Evolutionary conservation across 1,140 invertebrate genomes (phyloP).

Genomic region (Cepaea nemoralis): DNA sequence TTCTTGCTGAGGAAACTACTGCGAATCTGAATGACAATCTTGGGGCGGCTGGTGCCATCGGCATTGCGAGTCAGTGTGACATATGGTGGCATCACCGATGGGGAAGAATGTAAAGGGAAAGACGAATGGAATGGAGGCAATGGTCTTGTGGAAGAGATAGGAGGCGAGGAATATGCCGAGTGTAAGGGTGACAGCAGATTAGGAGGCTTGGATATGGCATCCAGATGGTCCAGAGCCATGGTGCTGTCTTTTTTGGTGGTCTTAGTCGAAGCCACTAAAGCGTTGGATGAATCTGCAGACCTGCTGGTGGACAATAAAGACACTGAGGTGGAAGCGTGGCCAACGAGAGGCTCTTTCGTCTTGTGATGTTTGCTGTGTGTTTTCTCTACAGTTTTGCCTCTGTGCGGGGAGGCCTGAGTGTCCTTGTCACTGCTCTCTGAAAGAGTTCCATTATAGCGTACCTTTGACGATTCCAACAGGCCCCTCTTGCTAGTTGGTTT

Average conservation of each 20-base stretch:
- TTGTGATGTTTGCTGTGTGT: background rate
- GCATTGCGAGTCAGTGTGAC: constrained; percentile 10
- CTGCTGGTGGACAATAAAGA: background rate
- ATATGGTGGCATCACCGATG: constrained; percentile 9
- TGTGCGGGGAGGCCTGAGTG: background rate
- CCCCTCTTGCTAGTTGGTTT: background rate
- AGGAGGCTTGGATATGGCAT: constrained; percentile 12
- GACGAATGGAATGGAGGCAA: constrained; percentile 27
- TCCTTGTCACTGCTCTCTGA: background rate
- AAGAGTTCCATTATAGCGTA: background rate
- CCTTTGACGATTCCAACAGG: background rate
- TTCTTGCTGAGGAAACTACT: background rate
- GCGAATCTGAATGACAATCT: constrained; percentile 4
- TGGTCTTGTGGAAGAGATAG: constrained; percentile 23
- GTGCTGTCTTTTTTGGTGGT: constrained; percentile 1
- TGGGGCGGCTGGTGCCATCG: background rate
- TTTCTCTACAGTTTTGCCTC: constrained; percentile 1
- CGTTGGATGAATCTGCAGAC: background rate
- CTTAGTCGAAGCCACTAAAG: background rate
- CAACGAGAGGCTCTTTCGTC: background rate
- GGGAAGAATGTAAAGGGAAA: constrained; percentile 10
- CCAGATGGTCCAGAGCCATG: background rate
- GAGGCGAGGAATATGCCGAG: background rate
- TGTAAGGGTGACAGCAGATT: constrained; percentile 19
- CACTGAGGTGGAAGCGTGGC: background rate